Conservation (phyloP, 2,113 vertebrate species). For the Pollachius pollachius region DNA sequence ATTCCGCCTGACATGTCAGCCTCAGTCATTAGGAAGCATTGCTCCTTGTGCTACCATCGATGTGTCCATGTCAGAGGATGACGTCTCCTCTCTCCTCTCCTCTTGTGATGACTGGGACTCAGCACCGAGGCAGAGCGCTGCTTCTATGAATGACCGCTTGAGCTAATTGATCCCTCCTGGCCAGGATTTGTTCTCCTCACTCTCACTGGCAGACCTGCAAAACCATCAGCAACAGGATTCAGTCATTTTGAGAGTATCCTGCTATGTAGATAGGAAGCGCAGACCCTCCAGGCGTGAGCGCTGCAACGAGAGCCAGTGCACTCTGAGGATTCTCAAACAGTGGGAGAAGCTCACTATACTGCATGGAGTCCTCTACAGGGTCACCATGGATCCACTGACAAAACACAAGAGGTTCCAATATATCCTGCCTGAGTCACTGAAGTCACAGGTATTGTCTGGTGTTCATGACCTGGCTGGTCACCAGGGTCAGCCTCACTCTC, state of each 20-base stretch:
- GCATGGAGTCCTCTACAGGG: slow-evolving; percentile 13
- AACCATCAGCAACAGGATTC: no score
- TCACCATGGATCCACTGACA: slow-evolving; percentile 6
- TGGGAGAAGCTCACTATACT: neutral
- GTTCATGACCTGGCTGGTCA: no score
- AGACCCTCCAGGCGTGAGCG: slow-evolving; percentile 1
- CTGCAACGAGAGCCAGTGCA: neutral
- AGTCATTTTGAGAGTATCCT: no score
- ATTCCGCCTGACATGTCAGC: neutral
- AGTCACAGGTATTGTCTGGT: no score
- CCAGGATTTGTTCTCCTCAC: no score
- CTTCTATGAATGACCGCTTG: no score
- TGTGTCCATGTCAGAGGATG: neutral
- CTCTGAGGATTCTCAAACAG: neutral
- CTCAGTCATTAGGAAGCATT: neutral
- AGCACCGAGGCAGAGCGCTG: neutral
- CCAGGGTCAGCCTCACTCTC: no score
- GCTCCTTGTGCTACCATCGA: neutral
- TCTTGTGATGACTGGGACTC: neutral
- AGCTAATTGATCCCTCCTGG: no score
- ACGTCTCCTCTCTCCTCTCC: neutral
- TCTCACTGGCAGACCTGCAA: no score
- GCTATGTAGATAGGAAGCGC: slow-evolving; percentile 5
- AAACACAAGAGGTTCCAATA: no score
- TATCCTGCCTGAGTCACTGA: no score